Conservation (phyloP, 2,888 invertebrate species). For the Chromoteleia sp. region DNA sequence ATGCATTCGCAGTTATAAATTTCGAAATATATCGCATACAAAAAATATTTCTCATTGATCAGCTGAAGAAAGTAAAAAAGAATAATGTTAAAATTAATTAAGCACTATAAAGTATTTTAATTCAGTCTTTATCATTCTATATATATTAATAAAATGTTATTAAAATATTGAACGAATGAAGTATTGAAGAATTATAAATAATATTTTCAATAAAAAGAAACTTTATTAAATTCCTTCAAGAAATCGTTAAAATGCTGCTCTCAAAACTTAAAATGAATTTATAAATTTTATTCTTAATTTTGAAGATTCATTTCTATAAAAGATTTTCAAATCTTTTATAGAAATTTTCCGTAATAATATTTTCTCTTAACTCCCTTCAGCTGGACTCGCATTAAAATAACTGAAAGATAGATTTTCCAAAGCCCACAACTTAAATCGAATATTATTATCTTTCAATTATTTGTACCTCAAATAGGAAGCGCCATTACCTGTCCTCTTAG, state of each 20-base stretch:
- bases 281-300: no score
- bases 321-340: background rate
- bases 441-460: slow-evolving; percentile 48
- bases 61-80: slow-evolving; percentile 12
- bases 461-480: slow-evolving; percentile 63
- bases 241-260: no score
- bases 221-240: no score
- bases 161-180: no score
- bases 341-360: background rate
- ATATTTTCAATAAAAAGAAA: no score
- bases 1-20: background rate
- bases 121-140: no score
- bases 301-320: no score
- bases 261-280: no score
- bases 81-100: no score
- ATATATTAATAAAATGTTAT: no score
- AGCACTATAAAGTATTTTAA: no score
- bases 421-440: background rate
- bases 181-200: no score
- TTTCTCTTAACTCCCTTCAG: background rate
- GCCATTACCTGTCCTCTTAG: slow-evolving; percentile 75
- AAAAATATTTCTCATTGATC: slow-evolving; percentile 36
- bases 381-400: slow-evolving; percentile 9
- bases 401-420: slow-evolving; percentile 26
- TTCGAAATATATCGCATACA: slow-evolving; percentile 19